Conservation (phyloP, 2,888 invertebrate genomes). For the Pyralis farinalis region DNA sequence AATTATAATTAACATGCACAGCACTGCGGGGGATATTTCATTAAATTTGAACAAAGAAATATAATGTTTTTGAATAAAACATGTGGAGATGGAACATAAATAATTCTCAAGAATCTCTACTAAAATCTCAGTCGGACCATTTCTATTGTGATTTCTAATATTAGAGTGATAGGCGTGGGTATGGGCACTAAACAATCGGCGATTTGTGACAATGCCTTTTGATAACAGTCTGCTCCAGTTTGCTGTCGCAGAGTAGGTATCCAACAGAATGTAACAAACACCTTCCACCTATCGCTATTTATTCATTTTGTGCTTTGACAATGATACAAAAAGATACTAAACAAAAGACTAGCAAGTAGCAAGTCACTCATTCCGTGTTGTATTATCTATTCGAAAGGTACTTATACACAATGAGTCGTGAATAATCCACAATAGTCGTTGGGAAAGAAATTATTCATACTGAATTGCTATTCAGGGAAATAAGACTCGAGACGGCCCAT, state of each 20-base stretch:
- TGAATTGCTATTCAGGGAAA: constrained; percentile 48
- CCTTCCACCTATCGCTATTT: constrained; percentile 21
- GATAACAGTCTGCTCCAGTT: constrained; percentile 4
- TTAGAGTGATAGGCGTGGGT: constrained; percentile 1
- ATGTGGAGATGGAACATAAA: background rate
- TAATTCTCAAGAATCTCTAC: background rate
- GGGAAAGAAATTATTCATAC: constrained; percentile 54
- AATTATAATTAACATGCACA: background rate
- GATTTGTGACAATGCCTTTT: constrained; percentile 6
- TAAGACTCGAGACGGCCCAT: constrained; percentile 41
- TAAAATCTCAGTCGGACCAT: background rate
- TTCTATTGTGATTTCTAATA: constrained; percentile 3
- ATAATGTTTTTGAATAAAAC: background rate
- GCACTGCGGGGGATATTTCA: background rate
- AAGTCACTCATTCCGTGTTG: constrained; percentile 54
- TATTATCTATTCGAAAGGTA: constrained; percentile 61
- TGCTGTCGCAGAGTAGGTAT: constrained; percentile 6
- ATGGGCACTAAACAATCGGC: background rate
- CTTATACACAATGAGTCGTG: constrained; percentile 64
- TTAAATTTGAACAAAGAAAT: background rate
- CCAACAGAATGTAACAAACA: constrained; percentile 11
- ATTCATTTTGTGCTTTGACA: constrained; percentile 51
- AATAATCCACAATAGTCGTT: constrained; percentile 61
- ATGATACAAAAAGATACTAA: constrained; percentile 56
- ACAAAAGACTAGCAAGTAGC: constrained; percentile 50